These are phyloP conservation scores for Drosophila buzzatii DNA, from an alignment of 2,888 invertebrate genomes.

Conservation along the genomic window DNA sequence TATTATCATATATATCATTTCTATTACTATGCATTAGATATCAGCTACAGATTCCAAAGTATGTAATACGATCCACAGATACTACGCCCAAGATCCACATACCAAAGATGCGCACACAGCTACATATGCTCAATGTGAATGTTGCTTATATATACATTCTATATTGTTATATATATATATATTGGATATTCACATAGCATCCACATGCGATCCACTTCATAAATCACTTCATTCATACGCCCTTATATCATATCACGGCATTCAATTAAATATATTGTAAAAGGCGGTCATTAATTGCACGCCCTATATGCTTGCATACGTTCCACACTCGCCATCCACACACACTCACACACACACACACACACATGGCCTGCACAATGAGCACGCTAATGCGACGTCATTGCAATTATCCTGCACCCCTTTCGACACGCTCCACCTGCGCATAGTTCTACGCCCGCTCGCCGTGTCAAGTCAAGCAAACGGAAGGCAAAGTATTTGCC, in stretches of 20 bases:
- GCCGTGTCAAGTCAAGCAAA: constrained; percentile 17
- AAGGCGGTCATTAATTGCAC: not conserved
- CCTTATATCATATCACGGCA: not conserved
- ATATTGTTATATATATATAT: not conserved
- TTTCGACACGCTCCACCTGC: not conserved
- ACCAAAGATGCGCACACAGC: not conserved
- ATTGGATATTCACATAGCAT: not conserved
- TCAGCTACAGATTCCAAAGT: not conserved
- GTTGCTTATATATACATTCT: not conserved
- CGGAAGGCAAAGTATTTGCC: constrained; percentile 34
- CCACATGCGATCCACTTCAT: not conserved
- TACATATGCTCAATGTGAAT: not conserved
- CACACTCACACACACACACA: constrained; percentile 1
- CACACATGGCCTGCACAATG: not conserved
- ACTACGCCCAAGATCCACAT: not conserved
- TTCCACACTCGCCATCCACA: constrained; percentile 11
- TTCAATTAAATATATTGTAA: not conserved
- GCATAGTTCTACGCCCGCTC: not conserved
- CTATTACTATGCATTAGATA: not conserved
- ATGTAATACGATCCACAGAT: not conserved
- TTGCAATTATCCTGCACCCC: constrained; percentile 7
- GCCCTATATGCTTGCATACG: not conserved
- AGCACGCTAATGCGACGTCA: constrained; percentile 13
- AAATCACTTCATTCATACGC: not conserved
- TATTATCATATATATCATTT: not conserved